These are phyloP conservation scores for Lota lota DNA, from an alignment of 2,113 vertebrate genomes.

Conservation along the genomic window DNA sequence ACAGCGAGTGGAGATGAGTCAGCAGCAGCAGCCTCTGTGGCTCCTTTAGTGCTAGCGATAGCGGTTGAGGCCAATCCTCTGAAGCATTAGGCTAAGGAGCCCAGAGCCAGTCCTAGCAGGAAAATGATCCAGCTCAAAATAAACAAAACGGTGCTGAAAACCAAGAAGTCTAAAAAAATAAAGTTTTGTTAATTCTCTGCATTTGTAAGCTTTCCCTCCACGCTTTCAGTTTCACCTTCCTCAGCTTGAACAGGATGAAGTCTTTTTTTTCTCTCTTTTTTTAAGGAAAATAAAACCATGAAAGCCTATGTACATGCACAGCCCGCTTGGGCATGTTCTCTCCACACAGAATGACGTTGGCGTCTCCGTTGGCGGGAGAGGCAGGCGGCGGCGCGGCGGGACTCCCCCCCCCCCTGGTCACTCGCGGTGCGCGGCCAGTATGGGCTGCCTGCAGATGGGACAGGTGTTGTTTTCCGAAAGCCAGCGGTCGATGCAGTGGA, in stretches of 20 bases:
- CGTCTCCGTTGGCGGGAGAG: conserved; percentile 2
- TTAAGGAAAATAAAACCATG: conserved; percentile 61
- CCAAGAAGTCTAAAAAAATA: conserved; percentile 78
- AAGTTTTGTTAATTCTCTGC: conserved; percentile 77
- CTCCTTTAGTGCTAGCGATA: conserved; percentile 56
- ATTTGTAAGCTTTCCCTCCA: conserved; percentile 55
- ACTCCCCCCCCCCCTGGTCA: no score
- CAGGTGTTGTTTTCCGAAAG: conserved; percentile 96
- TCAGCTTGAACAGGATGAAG: conserved; percentile 58
- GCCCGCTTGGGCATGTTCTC: conserved; percentile 49
- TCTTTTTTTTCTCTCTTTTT: conserved; percentile 24
- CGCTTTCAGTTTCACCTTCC: conserved; percentile 69
- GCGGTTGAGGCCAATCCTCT: conserved; percentile 45
- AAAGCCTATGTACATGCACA: conserved; percentile 74
- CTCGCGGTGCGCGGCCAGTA: conserved; percentile 73
- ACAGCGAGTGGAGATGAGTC: conserved; percentile 41
- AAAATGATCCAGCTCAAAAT: conserved; percentile 40
- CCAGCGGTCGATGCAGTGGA: conserved; percentile 96
- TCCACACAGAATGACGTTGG: conserved; percentile 40
- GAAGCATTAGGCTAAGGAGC: conserved; percentile 43
- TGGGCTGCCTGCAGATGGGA: conserved; percentile 90
- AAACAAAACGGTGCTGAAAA: conserved; percentile 41
- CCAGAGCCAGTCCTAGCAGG: conserved; percentile 42
- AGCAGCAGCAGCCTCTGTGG: conserved; percentile 53
- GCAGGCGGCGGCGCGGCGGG: conserved; percentile 1